Base-by-base conservation (phyloP, 2,113 vertebrate genomes). In the Apodemus speciosus region DNA sequence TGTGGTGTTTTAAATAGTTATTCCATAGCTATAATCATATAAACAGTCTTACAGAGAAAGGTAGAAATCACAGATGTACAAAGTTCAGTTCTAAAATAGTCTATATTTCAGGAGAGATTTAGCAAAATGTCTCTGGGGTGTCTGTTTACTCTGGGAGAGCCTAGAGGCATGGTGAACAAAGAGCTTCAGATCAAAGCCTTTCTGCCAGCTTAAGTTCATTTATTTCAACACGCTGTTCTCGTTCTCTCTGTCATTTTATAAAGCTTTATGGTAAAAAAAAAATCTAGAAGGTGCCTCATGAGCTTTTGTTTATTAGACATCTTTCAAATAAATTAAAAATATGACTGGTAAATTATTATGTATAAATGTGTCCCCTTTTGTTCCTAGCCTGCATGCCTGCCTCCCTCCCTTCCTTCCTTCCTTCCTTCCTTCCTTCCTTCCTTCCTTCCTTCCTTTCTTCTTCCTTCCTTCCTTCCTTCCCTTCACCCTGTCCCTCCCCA, bases 41-140 rank as follows among this genome's bases (percentile, higher is more conserved):
- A 84, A 94, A 83, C 69, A 25, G 35, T 60, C 21, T 8, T 80
- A 46, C 4, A 3, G 30, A 72, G 83, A 40, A 77, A 85, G 80
- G 60, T 49, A 64, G 81, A 89, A 89, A 53, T 85, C 30, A 53
- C 8, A 85, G 18, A 30, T 10, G 27, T 25, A 40, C 38, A 71
- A 53, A 85, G 20, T 92, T 88, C 89, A 38, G 72, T 91, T 93
- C 87, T 75, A 87, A 6, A 85, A 13, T 91, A 91, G 64, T 64
- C 35, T 30, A 3, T 85, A 69, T n/a, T 60, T 20, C 56, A 64
- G 49, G 68, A 76, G 71, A 81, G 25, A 85, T 72, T 88, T 69
- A 71, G 11, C 60, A 88, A 91, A 91, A 93, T 32, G 6, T 49
- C 27, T 23, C 53, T 46, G 20, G 43, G 49, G 27, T n/a, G 32